phyloP scores from a whole-genome alignment of 2,888 invertebrate genomes.

The Dichetophora obliterata region DNA sequence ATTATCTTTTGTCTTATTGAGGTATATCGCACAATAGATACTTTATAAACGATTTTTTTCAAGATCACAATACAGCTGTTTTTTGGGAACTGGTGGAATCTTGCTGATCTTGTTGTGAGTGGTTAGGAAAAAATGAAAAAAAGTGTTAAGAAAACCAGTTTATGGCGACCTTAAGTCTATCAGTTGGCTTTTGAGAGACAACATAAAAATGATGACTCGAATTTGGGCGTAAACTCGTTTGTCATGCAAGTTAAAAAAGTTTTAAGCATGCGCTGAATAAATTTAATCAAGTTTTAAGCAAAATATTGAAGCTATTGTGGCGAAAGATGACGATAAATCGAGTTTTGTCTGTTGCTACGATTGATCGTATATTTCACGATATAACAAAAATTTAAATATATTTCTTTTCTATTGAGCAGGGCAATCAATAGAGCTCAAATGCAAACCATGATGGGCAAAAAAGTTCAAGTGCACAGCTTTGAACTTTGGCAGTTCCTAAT shows the following conservation, averaged over 20 bases:
- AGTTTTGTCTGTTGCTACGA: too few relatives aligned
- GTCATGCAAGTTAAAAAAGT: not conserved
- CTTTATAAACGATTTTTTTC: too few relatives aligned
- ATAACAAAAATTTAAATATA: too few relatives aligned
- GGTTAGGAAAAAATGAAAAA: not conserved
- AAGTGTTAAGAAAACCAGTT: not conserved
- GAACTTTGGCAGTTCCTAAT: not conserved
- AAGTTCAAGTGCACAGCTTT: too few relatives aligned
- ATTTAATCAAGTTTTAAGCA: not conserved
- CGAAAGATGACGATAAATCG: too few relatives aligned
- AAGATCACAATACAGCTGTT: conserved; percentile 8
- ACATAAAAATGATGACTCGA: not conserved
- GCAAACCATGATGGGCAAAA: too few relatives aligned
- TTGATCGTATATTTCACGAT: too few relatives aligned
- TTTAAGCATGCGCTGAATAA: not conserved
- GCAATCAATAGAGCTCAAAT: too few relatives aligned
- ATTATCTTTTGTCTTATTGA: not conserved
- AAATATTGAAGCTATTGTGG: not conserved
- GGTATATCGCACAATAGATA: not conserved
- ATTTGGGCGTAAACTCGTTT: not conserved
- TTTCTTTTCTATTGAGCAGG: too few relatives aligned
- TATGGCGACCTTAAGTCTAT: conserved; percentile 25
- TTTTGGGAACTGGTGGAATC: not conserved
- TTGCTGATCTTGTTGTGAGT: not conserved
- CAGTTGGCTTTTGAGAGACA: not conserved